These are phyloP conservation scores for Zaprionus tsacasi DNA, from an alignment of 1,140 invertebrate genomes.

Conservation along the genomic window DNA sequence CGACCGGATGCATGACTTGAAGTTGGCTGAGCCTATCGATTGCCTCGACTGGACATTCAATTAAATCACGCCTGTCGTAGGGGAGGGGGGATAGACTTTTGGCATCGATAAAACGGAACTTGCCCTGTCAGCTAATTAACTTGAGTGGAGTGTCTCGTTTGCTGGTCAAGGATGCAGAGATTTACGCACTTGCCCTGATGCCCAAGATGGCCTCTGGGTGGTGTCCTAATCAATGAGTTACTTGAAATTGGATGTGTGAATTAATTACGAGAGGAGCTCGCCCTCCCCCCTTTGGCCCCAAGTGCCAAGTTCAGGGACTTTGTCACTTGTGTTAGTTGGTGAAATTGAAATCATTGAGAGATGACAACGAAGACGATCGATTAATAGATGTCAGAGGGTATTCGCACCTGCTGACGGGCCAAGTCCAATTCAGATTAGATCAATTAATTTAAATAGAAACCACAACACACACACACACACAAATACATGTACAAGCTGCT, in stretches of 20 bases:
- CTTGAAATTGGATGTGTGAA: slow-evolving; percentile 30
- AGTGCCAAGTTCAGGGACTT: slow-evolving; percentile 30
- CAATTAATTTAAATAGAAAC: slow-evolving; percentile 12
- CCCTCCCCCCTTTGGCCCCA: not conserved
- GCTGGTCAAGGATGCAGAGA: slow-evolving; percentile 2
- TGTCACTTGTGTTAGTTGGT: slow-evolving; percentile 2
- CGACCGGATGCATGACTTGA: slow-evolving; percentile 36
- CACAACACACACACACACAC: too few species aligned
- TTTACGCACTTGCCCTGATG: slow-evolving; percentile 14
- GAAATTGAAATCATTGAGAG: slow-evolving; percentile 11
- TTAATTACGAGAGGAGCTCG: slow-evolving; percentile 23
- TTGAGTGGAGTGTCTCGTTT: slow-evolving; percentile 16
- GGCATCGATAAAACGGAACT: not conserved
- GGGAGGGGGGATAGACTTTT: not conserved
- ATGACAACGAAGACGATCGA: not conserved
- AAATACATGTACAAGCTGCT: not conserved
- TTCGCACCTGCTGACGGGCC: not conserved
- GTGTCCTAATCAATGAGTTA: slow-evolving; percentile 7
- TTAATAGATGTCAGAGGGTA: slow-evolving; percentile 31
- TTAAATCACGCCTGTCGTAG: slow-evolving; percentile 29
- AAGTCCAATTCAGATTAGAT: slow-evolving; percentile 6
- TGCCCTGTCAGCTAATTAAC: slow-evolving; percentile 34
- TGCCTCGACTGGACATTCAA: slow-evolving; percentile 31
- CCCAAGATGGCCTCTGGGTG: not conserved
- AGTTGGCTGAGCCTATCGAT: slow-evolving; percentile 46